phyloP scores from a whole-genome alignment of 2,797 vertebrate species.

The Rhinogobio ventralis region DNA sequence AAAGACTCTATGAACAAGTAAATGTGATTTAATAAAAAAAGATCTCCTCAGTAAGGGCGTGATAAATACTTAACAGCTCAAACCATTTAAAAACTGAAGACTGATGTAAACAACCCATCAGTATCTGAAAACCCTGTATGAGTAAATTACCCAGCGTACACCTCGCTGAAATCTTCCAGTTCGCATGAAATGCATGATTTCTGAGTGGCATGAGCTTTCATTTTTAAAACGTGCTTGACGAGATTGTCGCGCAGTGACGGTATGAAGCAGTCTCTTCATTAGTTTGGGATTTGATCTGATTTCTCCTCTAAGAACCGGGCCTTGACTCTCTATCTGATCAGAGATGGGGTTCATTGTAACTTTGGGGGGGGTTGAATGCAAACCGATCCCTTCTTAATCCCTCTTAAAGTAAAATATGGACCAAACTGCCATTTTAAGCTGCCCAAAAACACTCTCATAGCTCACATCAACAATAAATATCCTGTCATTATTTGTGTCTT shows the following conservation, averaged over 20 bases:
- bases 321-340: neutral
- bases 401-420: slow-evolving; percentile 7
- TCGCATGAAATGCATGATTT: neutral
- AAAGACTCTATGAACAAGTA: slow-evolving; percentile 43
- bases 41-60: neutral
- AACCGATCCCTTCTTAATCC: slow-evolving; percentile 7
- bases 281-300: neutral
- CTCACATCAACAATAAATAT: neutral
- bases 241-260: slow-evolving; percentile 28
- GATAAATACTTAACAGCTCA: slow-evolving; percentile 38
- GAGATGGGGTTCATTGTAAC: neutral
- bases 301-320: neutral
- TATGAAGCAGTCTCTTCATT: no score
- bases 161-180: slow-evolving; percentile 2
- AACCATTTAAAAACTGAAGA: slow-evolving; percentile 61
- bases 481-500: neutral
- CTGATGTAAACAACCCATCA: slow-evolving; percentile 53
- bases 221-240: neutral
- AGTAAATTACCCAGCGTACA: slow-evolving; percentile 56
- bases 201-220: neutral
- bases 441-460: slow-evolving; percentile 3
- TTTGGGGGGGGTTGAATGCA: neutral
- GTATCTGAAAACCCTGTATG: slow-evolving; percentile 37
- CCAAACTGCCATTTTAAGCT: slow-evolving; percentile 1
- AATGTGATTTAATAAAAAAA: slow-evolving; percentile 65